Conservation (phyloP, 2,888 invertebrate species). For the Eutolmus rufibarbis region DNA sequence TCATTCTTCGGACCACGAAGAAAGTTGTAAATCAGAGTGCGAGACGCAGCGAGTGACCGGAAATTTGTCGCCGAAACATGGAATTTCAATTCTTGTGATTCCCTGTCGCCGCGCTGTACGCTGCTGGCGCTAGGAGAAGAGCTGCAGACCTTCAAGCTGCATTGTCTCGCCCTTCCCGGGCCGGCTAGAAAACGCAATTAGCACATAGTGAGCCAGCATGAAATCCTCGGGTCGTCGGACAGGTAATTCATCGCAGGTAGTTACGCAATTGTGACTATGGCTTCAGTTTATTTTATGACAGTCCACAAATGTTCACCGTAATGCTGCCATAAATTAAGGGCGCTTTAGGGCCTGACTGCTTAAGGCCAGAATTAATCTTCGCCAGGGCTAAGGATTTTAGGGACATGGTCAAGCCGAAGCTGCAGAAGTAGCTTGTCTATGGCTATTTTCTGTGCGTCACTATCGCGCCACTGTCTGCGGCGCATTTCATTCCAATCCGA, state of each 20-base stretch:
- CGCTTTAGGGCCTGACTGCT: neutral
- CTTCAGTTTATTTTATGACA: conserved; percentile 29
- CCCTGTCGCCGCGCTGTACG: conserved; percentile 35
- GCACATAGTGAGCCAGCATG: conserved; percentile 40
- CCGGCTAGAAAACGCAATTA: conserved; percentile 36
- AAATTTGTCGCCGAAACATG: conserved; percentile 56
- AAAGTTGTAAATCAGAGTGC: conserved; percentile 41
- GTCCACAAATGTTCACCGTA: neutral
- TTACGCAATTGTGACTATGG: conserved; percentile 27
- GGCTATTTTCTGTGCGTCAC: neutral
- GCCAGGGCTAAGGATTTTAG: neutral
- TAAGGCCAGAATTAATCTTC: neutral
- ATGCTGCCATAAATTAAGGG: conserved; percentile 26
- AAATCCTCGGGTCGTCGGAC: neutral
- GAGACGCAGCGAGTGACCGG: conserved; percentile 53
- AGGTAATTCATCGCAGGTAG: conserved; percentile 36
- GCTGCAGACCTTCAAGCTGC: conserved; percentile 46
- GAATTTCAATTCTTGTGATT: conserved; percentile 53
- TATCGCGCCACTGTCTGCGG: neutral
- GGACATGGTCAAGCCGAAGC: neutral
- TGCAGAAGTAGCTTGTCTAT: neutral
- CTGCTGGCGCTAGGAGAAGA: conserved; percentile 43
- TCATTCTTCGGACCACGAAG: conserved; percentile 8
- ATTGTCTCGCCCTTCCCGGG: neutral
- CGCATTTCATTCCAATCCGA: conserved; percentile 6